Percentiles rank a stretch among this genome's conserved stretches.
Evolutionary conservation across 2,113 vertebrate genomes (phyloP).

Genomic region (Antennarius striatus): DNA sequence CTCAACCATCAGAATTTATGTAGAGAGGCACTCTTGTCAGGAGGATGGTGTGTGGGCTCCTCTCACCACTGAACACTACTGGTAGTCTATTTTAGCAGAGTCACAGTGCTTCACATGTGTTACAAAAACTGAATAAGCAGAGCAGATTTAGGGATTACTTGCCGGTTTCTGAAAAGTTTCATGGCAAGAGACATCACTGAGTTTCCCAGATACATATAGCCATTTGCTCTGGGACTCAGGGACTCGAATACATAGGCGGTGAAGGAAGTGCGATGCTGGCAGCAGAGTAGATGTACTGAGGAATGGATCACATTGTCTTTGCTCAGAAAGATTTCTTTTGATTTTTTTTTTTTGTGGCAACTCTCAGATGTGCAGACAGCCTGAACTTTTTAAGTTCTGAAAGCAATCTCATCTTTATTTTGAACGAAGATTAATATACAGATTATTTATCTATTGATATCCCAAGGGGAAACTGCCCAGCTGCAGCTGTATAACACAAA

Average conservation of each 20-base stretch:
- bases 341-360: slow-evolving; percentile 19
- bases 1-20: slow-evolving; percentile 29
- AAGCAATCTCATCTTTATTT: background rate
- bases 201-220: slow-evolving; percentile 24
- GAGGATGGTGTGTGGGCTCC: slow-evolving; percentile 26
- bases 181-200: slow-evolving; percentile 8
- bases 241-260: slow-evolving; percentile 33
- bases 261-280: slow-evolving; percentile 27
- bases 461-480: too few species aligned
- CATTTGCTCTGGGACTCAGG: slow-evolving; percentile 32
- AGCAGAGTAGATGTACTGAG: slow-evolving; percentile 36
- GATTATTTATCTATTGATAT: too few species aligned
- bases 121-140: slow-evolving; percentile 16
- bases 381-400: background rate
- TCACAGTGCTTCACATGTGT: background rate
- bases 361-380: background rate
- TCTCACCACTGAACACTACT: slow-evolving; percentile 25
- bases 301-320: slow-evolving; percentile 21
- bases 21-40: slow-evolving; percentile 30
- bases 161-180: slow-evolving; percentile 23
- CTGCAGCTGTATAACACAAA: too few species aligned
- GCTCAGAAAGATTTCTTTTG: slow-evolving; percentile 37
- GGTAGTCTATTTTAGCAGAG: slow-evolving; percentile 24
- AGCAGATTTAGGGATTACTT: slow-evolving; percentile 29
- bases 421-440: background rate